These are phyloP conservation scores for Julus scanicus DNA, from an alignment of 2,888 invertebrate genomes.

Conservation along the genomic window DNA sequence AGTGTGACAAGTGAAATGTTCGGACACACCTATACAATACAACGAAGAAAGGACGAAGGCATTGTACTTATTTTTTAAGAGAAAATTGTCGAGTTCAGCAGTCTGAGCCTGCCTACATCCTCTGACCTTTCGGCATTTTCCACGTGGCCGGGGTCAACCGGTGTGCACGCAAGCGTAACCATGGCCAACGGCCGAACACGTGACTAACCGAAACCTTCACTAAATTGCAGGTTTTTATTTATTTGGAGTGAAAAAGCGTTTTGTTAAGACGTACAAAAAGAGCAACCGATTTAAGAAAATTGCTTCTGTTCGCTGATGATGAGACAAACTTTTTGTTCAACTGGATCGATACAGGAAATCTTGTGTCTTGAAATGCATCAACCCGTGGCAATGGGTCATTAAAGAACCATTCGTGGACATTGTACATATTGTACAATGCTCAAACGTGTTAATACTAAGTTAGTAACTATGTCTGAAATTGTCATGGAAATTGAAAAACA, in stretches of 20 bases:
- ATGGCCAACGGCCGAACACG: slow-evolving; percentile 27
- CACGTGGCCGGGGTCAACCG: background rate
- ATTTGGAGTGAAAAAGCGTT: background rate
- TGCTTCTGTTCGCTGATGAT: slow-evolving; percentile 18
- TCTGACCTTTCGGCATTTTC: slow-evolving; percentile 24
- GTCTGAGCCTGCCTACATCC: background rate
- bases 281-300: background rate
- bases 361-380: background rate
- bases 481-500: too few species aligned
- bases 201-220: slow-evolving; percentile 6
- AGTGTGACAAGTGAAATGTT: slow-evolving; percentile 17
- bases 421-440: background rate
- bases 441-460: background rate
- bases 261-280: background rate
- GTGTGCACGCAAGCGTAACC: background rate
- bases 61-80: background rate
- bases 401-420: background rate
- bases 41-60: background rate
- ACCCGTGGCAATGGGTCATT: slow-evolving; percentile 31
- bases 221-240: slow-evolving; percentile 43
- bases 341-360: slow-evolving; percentile 24
- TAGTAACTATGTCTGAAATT: background rate
- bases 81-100: background rate
- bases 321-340: background rate
- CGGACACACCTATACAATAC: background rate